Evolutionary conservation across 2,888 invertebrate species (phyloP).

Genomic region (Branchipolynoe longqiensis): DNA sequence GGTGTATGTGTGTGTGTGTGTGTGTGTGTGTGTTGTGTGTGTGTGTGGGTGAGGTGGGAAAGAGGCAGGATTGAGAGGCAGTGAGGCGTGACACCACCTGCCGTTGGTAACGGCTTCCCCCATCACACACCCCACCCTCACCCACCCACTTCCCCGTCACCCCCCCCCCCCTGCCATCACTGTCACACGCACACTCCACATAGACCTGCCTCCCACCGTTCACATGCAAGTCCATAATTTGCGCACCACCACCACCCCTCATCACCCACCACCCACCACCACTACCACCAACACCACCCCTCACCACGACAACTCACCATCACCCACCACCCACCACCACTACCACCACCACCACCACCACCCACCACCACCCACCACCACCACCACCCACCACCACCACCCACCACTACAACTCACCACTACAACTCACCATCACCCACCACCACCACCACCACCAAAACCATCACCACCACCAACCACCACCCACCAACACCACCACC

Average conservation of each 20-base stretch:
- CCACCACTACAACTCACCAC: not conserved
- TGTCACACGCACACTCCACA: too few species aligned
- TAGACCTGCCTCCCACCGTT: too few species aligned
- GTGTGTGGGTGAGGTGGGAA: not conserved
- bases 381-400: not conserved
- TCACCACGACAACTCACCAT: too few species aligned
- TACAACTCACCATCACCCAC: not conserved
- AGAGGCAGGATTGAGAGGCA: constrained; percentile 5
- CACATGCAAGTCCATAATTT: constrained; percentile 42
- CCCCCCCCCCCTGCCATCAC: not conserved
- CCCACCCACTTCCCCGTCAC: not conserved
- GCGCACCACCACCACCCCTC: not conserved
- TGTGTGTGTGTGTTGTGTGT: too few species aligned
- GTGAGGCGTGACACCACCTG: constrained; percentile 42
- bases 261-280: not conserved
- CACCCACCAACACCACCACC: too few species aligned
- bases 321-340: too few species aligned
- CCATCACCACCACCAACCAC: too few species aligned
- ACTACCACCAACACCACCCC: not conserved
- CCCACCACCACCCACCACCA: constrained; percentile 8
- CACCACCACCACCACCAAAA: too few species aligned
- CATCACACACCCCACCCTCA: not conserved
- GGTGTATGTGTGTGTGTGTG: too few species aligned
- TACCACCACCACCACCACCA: too few species aligned
- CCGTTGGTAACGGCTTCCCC: constrained; percentile 26